These are phyloP conservation scores for Eriosoma lanigerum DNA, from an alignment of 1,140 invertebrate genomes.

Conservation along the genomic window DNA sequence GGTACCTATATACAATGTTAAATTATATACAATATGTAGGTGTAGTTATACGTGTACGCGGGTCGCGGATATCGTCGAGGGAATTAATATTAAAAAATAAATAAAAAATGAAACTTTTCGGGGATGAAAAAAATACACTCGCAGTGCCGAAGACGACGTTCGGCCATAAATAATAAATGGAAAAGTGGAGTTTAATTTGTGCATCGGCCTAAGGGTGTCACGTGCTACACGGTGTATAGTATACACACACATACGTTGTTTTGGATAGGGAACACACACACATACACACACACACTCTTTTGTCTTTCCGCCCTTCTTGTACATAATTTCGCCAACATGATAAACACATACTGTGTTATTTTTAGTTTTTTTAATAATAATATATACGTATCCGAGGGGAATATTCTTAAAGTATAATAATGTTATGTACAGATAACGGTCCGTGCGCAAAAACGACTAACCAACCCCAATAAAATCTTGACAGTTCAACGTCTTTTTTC, in stretches of 20 bases:
- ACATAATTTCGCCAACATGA: slow-evolving; percentile 47
- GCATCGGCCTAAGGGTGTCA: slow-evolving; percentile 49
- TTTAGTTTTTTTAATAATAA: background rate
- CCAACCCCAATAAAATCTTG: slow-evolving; percentile 34
- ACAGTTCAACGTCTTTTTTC: slow-evolving; percentile 49
- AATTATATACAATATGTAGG: too few relatives aligned
- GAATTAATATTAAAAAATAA: slow-evolving; percentile 25
- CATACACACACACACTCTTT: background rate
- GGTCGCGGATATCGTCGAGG: background rate
- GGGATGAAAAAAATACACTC: background rate
- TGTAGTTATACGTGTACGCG: too few relatives aligned
- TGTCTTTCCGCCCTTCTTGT: slow-evolving; percentile 37
- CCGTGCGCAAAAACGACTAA: slow-evolving; percentile 32
- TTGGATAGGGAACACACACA: slow-evolving; percentile 3
- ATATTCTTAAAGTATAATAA: background rate
- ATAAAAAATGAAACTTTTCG: slow-evolving; percentile 19
- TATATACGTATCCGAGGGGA: background rate
- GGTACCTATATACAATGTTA: too few relatives aligned
- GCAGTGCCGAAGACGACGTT: slow-evolving; percentile 36
- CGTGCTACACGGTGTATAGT: slow-evolving; percentile 25
- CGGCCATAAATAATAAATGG: slow-evolving; percentile 49
- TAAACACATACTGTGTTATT: slow-evolving; percentile 45
- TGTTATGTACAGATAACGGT: slow-evolving; percentile 29
- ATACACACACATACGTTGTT: background rate
- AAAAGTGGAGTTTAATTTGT: slow-evolving; percentile 49